These are phyloP conservation scores for Pelochelys cantorii DNA, from an alignment of 2,797 vertebrate genomes.

Conservation along the genomic window DNA sequence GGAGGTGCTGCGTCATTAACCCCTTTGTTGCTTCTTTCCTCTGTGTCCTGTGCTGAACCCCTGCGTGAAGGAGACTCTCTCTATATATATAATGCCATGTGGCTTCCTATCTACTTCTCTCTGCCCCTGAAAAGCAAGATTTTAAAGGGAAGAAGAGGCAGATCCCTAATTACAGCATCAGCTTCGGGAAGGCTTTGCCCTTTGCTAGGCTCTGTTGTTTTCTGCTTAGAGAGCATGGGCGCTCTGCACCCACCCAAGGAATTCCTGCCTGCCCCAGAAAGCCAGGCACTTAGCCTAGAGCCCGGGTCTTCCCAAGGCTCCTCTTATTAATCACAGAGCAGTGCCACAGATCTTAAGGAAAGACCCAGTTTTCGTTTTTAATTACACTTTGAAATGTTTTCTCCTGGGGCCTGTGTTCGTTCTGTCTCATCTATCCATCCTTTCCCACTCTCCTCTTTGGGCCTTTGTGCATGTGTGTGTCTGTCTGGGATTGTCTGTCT, in stretches of 20 bases:
- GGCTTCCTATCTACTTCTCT: not conserved
- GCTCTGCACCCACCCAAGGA: not conserved
- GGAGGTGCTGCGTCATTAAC: not conserved
- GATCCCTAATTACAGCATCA: not conserved
- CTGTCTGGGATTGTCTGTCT: not conserved
- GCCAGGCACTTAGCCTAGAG: not conserved
- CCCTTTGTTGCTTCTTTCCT: fast-evolving
- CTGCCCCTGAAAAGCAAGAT: not conserved
- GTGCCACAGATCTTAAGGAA: not conserved
- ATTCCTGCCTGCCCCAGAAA: not conserved
- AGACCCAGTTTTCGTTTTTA: not conserved
- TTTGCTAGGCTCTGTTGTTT: not conserved
- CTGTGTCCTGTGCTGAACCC: not conserved
- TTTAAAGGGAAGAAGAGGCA: not conserved
- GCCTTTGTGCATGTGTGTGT: not conserved
- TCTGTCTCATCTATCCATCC: not conserved
- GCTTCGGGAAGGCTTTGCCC: not conserved
- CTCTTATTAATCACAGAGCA: not conserved
- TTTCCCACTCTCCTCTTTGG: not conserved
- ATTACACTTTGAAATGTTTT: not conserved
- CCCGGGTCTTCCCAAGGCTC: fast-evolving
- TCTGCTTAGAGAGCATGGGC: not conserved
- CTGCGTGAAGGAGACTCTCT: not conserved
- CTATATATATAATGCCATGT: not conserved
- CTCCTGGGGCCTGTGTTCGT: not conserved